Conservation (phyloP, 2,797 vertebrate genomes). For the Clarias platycephalus region DNA sequence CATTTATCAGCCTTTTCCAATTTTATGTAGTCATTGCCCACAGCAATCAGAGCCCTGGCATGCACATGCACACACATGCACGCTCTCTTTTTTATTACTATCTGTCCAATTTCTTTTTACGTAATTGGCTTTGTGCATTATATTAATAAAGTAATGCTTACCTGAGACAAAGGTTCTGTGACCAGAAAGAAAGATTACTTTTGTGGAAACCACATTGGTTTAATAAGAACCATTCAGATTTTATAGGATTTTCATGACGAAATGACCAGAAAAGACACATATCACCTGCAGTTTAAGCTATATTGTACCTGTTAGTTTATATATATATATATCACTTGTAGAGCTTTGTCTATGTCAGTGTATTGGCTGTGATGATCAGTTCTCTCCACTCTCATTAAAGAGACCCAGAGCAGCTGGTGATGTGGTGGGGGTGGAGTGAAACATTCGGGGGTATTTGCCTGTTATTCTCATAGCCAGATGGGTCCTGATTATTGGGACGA, state of each 20-base stretch:
- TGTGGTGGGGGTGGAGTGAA: constrained; percentile 35
- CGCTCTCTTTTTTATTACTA: background rate
- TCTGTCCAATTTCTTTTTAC: background rate
- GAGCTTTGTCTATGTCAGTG: constrained; percentile 30
- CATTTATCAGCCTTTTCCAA: constrained; percentile 37
- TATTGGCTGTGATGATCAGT: constrained; percentile 62
- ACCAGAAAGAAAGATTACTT: background rate
- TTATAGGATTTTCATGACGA: background rate
- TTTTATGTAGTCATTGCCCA: constrained; percentile 35
- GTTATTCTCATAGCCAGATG: constrained; percentile 60
- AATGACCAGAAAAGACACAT: background rate
- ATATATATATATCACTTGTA: constrained; percentile 22
- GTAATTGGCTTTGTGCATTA: background rate
- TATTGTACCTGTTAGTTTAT: constrained; percentile 5
- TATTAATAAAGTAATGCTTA: background rate
- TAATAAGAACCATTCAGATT: background rate
- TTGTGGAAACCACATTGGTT: background rate
- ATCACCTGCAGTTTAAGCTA: background rate
- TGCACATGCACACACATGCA: background rate
- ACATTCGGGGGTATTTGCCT: constrained; percentile 53
- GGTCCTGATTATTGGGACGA: constrained; percentile 62
- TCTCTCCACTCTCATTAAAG: constrained; percentile 55
- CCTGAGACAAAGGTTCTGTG: background rate
- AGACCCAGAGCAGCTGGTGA: constrained; percentile 58
- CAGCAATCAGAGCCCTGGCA: constrained; percentile 9